Base-by-base conservation (phyloP, 92 coral and sea anemone species). In the Palythoa heliodiscus region DNA sequence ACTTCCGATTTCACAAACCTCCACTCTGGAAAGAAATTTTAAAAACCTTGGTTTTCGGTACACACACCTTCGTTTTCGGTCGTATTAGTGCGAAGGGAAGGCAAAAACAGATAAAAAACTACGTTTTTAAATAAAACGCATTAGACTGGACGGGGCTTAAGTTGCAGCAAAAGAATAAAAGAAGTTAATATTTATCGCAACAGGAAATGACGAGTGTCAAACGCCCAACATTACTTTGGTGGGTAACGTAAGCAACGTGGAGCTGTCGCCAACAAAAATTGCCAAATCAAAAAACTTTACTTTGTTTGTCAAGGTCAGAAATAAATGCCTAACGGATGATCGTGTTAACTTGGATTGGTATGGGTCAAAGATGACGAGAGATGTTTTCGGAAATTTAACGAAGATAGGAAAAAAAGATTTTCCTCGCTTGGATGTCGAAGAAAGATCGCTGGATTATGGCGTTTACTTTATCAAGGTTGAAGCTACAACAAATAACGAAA, bases 381-480 rank as follows among this genome's bases (percentile, higher is more conserved):
- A 67, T 13, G 19, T 47, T 16, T 80, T 80, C 29, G 60, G 63
- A 48, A 22, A 80, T 38, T 48, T 80, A 47, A 64, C 19, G 39
- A 47, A 14, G 38, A 43, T 66, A 67, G 14, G 16, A 43, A 13
- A 64, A 38, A 38, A 17, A 3, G 23, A 16, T 23, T 64, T 47
- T 66, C 60, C 15, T 80, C 74, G 25, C 40, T 80, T 52, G 84
- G 19, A 47, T 16, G 16, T 80, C 17, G 47, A 66, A 25, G 63
- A 80, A 80, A 64, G 74, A 23, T 80, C 84, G 13, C 75, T 80
- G 43, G 74, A 66, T 8, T 66, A 80, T 23, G 84, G 84, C 2
- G 23, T 43, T 19, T 80, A 80, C 74, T 80, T 43, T 52, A 14
- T 80, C 75, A 80, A 80, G 20, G 58, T 80, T 17, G 84, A 66